Evolutionary conservation across 2,888 invertebrate species (phyloP).

Genomic region (Drosophila gaucha): DNA sequence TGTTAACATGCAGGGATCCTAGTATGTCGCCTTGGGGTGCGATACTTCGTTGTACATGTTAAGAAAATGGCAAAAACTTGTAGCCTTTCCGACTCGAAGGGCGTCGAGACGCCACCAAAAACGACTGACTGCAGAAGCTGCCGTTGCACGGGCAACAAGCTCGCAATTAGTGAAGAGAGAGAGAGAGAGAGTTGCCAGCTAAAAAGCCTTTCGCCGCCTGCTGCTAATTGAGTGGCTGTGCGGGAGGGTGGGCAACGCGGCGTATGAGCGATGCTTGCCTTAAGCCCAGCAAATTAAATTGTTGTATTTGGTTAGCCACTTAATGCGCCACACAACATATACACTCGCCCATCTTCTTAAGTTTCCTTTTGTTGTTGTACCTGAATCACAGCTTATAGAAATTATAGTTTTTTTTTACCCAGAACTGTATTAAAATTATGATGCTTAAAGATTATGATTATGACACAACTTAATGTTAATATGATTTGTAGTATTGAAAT

Average conservation of each 20-base stretch:
- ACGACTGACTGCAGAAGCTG: neutral
- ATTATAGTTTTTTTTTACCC: too few species aligned
- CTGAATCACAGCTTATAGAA: conserved; percentile 14
- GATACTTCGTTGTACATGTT: conserved; percentile 43
- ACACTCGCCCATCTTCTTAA: too few species aligned
- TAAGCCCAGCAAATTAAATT: conserved; percentile 59
- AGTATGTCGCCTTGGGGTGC: conserved; percentile 56
- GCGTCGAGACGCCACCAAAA: neutral
- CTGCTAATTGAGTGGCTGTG: conserved; percentile 45
- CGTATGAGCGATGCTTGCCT: conserved; percentile 41
- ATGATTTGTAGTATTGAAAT: too few species aligned
- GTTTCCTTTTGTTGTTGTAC: neutral
- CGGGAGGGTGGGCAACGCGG: conserved; percentile 13
- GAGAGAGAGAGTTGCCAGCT: conserved; percentile 15
- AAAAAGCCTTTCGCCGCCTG: conserved; percentile 39
- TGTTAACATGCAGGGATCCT: conserved; percentile 48
- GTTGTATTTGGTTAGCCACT: conserved; percentile 46
- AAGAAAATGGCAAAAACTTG: conserved; percentile 74
- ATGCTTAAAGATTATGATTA: too few species aligned
- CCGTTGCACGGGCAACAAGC: conserved; percentile 51
- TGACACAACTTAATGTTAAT: too few species aligned
- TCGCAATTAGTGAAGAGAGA: conserved; percentile 50
- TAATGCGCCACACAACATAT: conserved; percentile 23
- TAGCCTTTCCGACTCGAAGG: conserved; percentile 50
- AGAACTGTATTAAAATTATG: too few species aligned